These are phyloP conservation scores for Spicauda simplicius DNA, from an alignment of 2,888 invertebrate species.

Conservation along the genomic window DNA sequence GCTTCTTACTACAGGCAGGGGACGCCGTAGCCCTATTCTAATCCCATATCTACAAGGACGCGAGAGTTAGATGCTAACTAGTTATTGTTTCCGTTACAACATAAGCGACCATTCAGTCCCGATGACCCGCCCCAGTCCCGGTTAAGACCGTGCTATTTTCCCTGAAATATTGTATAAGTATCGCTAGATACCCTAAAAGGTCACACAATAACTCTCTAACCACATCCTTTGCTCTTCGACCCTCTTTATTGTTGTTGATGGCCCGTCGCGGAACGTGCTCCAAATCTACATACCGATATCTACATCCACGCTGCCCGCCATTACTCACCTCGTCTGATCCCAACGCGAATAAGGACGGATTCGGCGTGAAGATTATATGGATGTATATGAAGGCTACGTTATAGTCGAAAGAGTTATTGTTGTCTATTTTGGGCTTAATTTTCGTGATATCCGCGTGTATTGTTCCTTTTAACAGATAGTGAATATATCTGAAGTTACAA, in stretches of 20 bases:
- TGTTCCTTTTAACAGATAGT: background rate
- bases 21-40: too few relatives aligned
- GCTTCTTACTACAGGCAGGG: too few relatives aligned
- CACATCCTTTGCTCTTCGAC: slow-evolving; percentile 26
- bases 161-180: background rate
- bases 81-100: too few relatives aligned
- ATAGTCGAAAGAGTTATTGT: background rate
- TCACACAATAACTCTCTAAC: slow-evolving; percentile 19
- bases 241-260: slow-evolving; percentile 34
- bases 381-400: slow-evolving; percentile 11
- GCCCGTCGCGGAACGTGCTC: slow-evolving; percentile 25
- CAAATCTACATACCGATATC: slow-evolving; percentile 30
- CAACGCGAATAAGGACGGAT: slow-evolving; percentile 24
- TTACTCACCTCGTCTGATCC: slow-evolving; percentile 33
- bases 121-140: background rate
- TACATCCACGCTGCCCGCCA: slow-evolving; percentile 12
- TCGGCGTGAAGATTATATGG: slow-evolving; percentile 11
- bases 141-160: background rate
- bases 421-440: background rate
- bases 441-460: background rate
- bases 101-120: too few relatives aligned
- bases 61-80: too few relatives aligned
- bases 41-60: too few relatives aligned
- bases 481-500: background rate
- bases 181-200: slow-evolving; percentile 1